These are phyloP conservation scores for Scaptomyza parva DNA, from an alignment of 2,888 invertebrate species.

Conservation along the genomic window DNA sequence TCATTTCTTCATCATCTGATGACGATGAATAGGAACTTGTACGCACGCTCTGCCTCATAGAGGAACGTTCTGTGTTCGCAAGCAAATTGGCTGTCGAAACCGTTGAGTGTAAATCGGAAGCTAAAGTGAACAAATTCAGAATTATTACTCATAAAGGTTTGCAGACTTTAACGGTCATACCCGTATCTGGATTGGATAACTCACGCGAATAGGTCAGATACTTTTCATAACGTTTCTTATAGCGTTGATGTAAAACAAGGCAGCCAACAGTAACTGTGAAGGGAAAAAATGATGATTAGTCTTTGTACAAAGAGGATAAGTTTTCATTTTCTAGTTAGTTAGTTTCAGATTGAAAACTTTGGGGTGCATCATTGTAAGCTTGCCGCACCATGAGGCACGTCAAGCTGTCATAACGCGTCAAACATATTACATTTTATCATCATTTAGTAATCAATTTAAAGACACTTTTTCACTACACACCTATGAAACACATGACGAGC, in stretches of 20 bases:
- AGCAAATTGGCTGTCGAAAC: slow-evolving; percentile 83
- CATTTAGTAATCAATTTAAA: slow-evolving; percentile 13
- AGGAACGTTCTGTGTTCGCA: slow-evolving; percentile 67
- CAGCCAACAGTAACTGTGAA: slow-evolving; percentile 91
- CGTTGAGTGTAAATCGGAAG: slow-evolving; percentile 79
- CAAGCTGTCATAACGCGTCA: slow-evolving; percentile 63
- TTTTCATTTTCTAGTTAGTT: background rate
- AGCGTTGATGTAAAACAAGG: slow-evolving; percentile 92
- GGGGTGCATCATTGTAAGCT: slow-evolving; percentile 75
- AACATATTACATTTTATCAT: slow-evolving; percentile 44
- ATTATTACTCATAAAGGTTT: background rate
- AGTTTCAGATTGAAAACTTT: slow-evolving; percentile 84
- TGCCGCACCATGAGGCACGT: slow-evolving; percentile 1
- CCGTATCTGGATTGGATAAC: slow-evolving; percentile 85
- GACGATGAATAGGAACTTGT: slow-evolving; percentile 82
- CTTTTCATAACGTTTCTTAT: slow-evolving; percentile 89
- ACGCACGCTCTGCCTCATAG: slow-evolving; percentile 68
- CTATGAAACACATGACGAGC: slow-evolving; percentile 91
- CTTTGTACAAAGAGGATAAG: fast-evolving
- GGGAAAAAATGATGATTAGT: background rate
- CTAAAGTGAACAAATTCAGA: slow-evolving; percentile 9
- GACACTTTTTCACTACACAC: slow-evolving; percentile 85
- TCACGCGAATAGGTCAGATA: slow-evolving; percentile 88
- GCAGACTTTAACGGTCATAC: slow-evolving; percentile 54
- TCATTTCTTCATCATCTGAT: slow-evolving; percentile 83